Base-by-base conservation (phyloP, 2,888 invertebrate genomes). In the Lepas anatifera region DNA sequence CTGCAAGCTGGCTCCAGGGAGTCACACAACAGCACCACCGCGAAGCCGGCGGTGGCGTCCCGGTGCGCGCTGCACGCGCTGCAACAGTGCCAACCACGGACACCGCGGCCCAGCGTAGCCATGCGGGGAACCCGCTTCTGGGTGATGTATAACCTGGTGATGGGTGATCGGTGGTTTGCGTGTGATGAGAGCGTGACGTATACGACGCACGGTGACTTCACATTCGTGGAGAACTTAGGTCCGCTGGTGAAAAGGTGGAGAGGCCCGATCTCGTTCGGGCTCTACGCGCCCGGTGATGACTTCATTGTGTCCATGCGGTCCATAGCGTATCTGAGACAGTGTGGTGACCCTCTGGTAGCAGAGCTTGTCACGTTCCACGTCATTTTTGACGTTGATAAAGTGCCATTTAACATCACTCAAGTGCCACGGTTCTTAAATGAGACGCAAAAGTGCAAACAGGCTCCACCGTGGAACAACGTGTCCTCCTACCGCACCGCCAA, bases 181-280 rank as follows among this genome's bases (percentile, higher is more conserved):
- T 93, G 93, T 81, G 89, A 90, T 81, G 91, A 92, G 80, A 87
- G 87, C 75, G 85, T 95, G 74, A 95, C 95, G 1, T 93, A 94
- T 78, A 92, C 94, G 46, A 95, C 95, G 22, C 95, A 95, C 80
- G 92, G 91, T 7, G 94, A 94, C 77, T 92, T 87, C 81, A 91
- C 92, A 75, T 95, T 93, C 82, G 85, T 95, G 77, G 91, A 94
- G 81, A 95, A 95, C 81, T 84, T 94, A 76, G 86, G 87, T 79
- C 91, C 92, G 72, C 83, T 95, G 76, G 82, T 93, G 78, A 88
- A 90, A 78, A 85, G 89, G 81, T 95, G 94, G 94, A 86, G 87
- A 78, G 92, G 92, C 1, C 94, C 94, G 1, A 83, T 95, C 73
- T 92, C 92, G 77, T 84, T 95, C 75, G 90, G 92, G 4, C 84